Percentiles rank a stretch among this genome's conserved stretches.
Evolutionary conservation across 2,797 vertebrate species (phyloP).

Genomic region (Gephyroberyx darwinii): DNA sequence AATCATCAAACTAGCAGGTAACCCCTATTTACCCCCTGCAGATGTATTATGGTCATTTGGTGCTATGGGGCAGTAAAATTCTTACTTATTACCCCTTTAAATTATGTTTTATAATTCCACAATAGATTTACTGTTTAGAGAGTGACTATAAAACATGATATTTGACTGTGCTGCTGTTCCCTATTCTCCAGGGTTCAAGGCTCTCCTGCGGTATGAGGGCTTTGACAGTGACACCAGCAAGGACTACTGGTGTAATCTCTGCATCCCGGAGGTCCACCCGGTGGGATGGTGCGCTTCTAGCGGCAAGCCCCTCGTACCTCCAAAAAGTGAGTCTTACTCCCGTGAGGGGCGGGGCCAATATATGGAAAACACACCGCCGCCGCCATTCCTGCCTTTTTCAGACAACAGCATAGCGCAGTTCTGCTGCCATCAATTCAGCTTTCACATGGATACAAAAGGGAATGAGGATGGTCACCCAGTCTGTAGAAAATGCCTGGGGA

Average conservation of each 20-base stretch:
- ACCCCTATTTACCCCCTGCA: too few species aligned
- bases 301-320: slow-evolving; percentile 95
- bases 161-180: background rate
- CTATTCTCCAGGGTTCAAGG: slow-evolving; percentile 88
- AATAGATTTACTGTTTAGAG: background rate
- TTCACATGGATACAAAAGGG: too few species aligned
- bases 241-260: slow-evolving; percentile 97
- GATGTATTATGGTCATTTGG: too few species aligned
- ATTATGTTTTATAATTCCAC: background rate
- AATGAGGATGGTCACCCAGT: too few species aligned
- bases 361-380: too few species aligned
- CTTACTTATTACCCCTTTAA: too few species aligned
- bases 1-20: slow-evolving; percentile 95
- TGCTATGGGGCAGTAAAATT: too few species aligned
- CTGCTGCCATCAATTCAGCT: too few species aligned
- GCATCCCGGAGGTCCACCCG: slow-evolving; percentile 93
- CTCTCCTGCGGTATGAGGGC: slow-evolving; percentile 95
- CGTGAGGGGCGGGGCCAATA: too few species aligned
- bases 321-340: slow-evolving; percentile 86
- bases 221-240: slow-evolving; percentile 94
- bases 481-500: too few species aligned
- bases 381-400: too few species aligned
- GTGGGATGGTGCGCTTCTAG: slow-evolving; percentile 98
- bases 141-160: background rate
- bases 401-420: too few species aligned